Evolutionary conservation across 2,888 invertebrate species (phyloP).

Genomic region (Protonemura montana): DNA sequence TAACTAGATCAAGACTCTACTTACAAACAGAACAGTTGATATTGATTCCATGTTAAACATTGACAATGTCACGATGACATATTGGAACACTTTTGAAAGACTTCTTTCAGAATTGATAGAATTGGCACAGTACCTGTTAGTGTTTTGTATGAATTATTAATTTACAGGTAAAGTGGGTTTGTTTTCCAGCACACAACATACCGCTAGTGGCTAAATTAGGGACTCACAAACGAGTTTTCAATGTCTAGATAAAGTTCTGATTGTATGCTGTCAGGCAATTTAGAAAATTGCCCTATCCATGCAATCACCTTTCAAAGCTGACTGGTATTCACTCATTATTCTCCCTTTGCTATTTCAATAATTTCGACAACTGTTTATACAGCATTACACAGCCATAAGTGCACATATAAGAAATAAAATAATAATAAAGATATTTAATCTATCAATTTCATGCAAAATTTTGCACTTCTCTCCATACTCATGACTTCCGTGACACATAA

Average conservation of each 20-base stretch:
- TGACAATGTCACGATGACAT: background rate
- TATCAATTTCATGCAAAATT: too few species aligned
- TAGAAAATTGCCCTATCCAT: background rate
- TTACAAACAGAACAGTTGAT: background rate
- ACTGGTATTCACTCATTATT: too few species aligned
- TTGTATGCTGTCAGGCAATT: background rate
- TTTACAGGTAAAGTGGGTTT: background rate
- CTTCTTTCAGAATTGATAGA: too few species aligned
- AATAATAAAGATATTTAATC: too few species aligned
- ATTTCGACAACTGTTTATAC: too few species aligned
- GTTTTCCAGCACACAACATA: background rate
- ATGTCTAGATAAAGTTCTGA: background rate
- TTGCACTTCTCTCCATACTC: too few species aligned
- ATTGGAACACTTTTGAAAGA: background rate
- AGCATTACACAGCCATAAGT: too few species aligned
- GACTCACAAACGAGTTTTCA: background rate
- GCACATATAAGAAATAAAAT: too few species aligned
- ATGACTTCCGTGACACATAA: background rate
- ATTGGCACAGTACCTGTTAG: background rate
- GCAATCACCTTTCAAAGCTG: too few species aligned
- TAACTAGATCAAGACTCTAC: background rate
- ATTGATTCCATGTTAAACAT: background rate
- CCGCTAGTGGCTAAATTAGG: background rate
- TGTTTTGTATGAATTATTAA: background rate
- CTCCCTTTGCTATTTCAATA: too few species aligned